A percentile compares a stretch with the other conserved stretches of the same genome.
Conservation (phyloP, 2,113 vertebrate genomes). For the Labrus mixtus region DNA sequence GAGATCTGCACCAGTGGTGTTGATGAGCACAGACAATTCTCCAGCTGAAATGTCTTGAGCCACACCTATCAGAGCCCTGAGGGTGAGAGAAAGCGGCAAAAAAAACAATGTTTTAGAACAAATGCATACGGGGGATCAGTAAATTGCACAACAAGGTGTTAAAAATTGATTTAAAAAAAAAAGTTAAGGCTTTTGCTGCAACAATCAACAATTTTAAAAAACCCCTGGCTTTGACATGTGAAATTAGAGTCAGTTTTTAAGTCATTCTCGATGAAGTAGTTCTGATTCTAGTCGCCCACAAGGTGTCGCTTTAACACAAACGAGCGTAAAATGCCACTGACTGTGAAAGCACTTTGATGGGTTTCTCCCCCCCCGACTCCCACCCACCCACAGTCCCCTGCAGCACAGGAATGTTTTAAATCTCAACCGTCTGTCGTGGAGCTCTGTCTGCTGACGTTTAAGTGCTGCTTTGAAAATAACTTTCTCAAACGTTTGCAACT, state of each 20-base stretch:
- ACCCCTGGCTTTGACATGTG: no score
- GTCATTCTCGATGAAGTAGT: not conserved
- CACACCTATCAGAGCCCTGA: slow-evolving; percentile 79
- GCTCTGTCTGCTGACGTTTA: not conserved
- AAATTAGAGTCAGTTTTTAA: no score
- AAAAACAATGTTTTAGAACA: not conserved
- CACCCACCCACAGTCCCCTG: slow-evolving; percentile 4
- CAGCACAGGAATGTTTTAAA: slow-evolving; percentile 43
- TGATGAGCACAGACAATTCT: slow-evolving; percentile 48
- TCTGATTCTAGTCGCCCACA: slow-evolving; percentile 22
- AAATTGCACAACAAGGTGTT: no score
- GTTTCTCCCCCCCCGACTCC: not conserved
- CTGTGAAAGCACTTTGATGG: not conserved
- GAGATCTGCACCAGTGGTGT: slow-evolving; percentile 68
- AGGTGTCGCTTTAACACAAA: slow-evolving; percentile 28
- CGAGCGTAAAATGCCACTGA: not conserved
- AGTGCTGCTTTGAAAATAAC: not conserved
- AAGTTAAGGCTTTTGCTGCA: not conserved
- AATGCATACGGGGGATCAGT: not conserved
- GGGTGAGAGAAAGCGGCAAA: not conserved
- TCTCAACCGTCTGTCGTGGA: slow-evolving; percentile 6
- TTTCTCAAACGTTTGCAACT: no score
- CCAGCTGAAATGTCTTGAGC: fast-evolving
- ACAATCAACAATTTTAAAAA: no score
- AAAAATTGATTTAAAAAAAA: no score